Evolutionary conservation across 92 coral and sea anemone genomes (phyloP).

Genomic region (Galaxea fascicularis): DNA sequence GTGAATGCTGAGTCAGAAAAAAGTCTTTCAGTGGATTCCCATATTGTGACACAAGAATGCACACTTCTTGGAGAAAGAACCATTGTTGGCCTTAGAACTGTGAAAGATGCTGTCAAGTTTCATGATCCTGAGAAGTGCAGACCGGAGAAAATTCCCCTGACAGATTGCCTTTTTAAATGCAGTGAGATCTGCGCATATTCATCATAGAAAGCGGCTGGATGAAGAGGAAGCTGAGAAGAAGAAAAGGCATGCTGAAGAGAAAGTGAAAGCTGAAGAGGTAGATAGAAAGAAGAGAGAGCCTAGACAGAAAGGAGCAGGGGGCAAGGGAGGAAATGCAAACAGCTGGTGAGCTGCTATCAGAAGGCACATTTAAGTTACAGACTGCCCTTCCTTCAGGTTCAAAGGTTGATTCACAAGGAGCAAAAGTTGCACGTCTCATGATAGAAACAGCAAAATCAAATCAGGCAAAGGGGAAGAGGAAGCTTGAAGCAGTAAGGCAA

Average conservation of each 20-base stretch:
- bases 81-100: constrained; percentile 54
- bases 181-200: constrained; percentile 49
- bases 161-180: constrained; percentile 37
- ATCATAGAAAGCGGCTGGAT: constrained; percentile 28
- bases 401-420: constrained; percentile 60
- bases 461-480: no score
- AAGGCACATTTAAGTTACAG: constrained; percentile 46
- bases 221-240: constrained; percentile 40
- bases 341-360: constrained; percentile 50
- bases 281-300: constrained; percentile 42
- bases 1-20: no score
- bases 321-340: constrained; percentile 56
- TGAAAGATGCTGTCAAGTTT: constrained; percentile 62
- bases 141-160: constrained; percentile 49
- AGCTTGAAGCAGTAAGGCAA: no score
- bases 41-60: constrained; percentile 48
- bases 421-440: constrained; percentile 58
- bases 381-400: constrained; percentile 38
- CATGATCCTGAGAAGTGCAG: constrained; percentile 51
- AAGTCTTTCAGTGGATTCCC: constrained; percentile 61
- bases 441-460: constrained; percentile 61
- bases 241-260: no score
- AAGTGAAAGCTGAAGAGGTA: no score
- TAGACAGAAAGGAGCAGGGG: constrained; percentile 52
- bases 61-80: constrained; percentile 54